Evolutionary conservation across 2,888 invertebrate species (phyloP).

Genomic region (Meghimatium bilineatum): DNA sequence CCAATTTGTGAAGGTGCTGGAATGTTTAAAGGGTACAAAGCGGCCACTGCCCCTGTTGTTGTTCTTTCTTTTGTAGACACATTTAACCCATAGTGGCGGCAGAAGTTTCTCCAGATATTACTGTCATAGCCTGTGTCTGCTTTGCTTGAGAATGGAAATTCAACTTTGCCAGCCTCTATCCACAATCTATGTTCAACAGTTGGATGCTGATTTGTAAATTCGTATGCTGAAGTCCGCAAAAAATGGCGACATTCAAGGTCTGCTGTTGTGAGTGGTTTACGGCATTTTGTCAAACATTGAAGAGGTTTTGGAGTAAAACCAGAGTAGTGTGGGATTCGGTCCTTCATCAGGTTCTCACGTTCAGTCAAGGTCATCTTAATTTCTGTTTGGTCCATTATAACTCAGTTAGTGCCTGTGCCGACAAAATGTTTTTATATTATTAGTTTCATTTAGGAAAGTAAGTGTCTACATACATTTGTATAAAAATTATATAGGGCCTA

Average conservation of each 20-base stretch:
- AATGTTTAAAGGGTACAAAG: conserved; percentile 76
- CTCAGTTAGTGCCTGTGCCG: neutral
- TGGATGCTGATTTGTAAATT: conserved; percentile 63
- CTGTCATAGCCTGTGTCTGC: conserved; percentile 74
- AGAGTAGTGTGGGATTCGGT: conserved; percentile 58
- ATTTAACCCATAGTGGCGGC: conserved; percentile 70
- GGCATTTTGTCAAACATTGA: conserved; percentile 64
- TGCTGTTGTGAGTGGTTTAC: conserved; percentile 65
- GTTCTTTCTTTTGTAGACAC: conserved; percentile 67
- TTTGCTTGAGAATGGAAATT: conserved; percentile 66
- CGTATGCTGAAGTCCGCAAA: conserved; percentile 64
- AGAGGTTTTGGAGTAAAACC: conserved; percentile 74
- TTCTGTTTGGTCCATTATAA: conserved; percentile 28
- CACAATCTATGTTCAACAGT: conserved; percentile 72
- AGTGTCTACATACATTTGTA: too few species aligned
- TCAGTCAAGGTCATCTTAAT: conserved; percentile 69
- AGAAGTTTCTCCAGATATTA: conserved; percentile 76
- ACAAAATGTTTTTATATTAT: too few species aligned
- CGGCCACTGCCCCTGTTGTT: conserved; percentile 73
- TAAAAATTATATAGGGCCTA: too few species aligned
- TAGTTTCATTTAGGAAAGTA: too few species aligned
- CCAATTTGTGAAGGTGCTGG: conserved; percentile 75
- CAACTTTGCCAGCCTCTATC: conserved; percentile 76
- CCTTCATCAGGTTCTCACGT: conserved; percentile 68
- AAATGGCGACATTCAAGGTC: conserved; percentile 75